Evolutionary conservation across 30 jellyfish, hydroid and myxozoan species (phyloP).

Genomic region (Phacellophora camtschatica): DNA sequence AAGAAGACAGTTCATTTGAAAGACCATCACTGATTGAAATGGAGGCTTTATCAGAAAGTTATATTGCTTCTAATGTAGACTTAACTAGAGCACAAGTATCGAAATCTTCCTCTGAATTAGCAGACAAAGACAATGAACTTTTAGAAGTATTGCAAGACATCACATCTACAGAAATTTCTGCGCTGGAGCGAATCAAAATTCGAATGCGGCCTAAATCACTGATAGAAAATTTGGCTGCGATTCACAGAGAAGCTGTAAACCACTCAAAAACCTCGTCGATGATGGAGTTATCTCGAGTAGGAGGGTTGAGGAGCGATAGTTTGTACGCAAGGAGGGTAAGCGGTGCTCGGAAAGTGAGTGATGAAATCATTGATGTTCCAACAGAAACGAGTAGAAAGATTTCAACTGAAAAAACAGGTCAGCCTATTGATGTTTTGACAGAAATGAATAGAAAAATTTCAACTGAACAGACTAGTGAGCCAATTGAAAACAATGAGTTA

Average conservation of each 20-base stretch:
- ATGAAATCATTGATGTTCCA: not conserved
- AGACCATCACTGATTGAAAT: not conserved
- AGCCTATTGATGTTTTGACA: not conserved
- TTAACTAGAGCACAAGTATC: not conserved
- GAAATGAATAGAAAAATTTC: not conserved
- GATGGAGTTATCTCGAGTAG: constrained; percentile 24
- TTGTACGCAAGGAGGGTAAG: not conserved
- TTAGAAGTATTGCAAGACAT: constrained; percentile 6
- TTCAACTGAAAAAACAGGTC: not conserved
- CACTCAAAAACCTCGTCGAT: constrained; percentile 17
- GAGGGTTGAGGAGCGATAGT: not conserved
- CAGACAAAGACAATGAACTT: constrained; percentile 4
- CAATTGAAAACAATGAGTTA: not conserved
- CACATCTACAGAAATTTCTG: constrained; percentile 44
- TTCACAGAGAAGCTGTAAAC: constrained; percentile 39
- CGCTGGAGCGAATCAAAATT: constrained; percentile 30
- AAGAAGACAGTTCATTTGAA: constrained; percentile 33
- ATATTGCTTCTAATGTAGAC: constrained; percentile 34
- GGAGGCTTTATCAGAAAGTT: constrained; percentile 43
- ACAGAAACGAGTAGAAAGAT: not conserved
- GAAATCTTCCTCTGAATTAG: not conserved
- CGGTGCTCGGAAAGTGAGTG: not conserved
- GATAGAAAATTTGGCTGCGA: constrained; percentile 54
- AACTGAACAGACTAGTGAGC: not conserved
- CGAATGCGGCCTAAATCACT: constrained; percentile 58